Evolutionary conservation across 2,888 invertebrate genomes (phyloP), one percentile per base, ranked within the genome.

Genomic region (Blastobasis adustella): DNA sequence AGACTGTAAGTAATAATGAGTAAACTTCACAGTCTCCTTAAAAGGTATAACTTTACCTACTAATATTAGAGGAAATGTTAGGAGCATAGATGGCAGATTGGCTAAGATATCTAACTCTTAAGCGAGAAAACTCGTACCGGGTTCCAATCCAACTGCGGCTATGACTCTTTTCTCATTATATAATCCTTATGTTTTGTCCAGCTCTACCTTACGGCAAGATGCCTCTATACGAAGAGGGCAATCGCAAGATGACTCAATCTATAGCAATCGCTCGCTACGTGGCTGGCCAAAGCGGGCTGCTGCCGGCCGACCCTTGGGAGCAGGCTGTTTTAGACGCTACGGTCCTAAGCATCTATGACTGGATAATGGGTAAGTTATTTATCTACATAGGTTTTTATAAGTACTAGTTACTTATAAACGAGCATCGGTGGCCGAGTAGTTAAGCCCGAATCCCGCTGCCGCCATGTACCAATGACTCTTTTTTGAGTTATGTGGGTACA

Each of bases 211-310:
- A 79, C 68, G 76, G 76, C 0, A 77, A 76, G 52, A 48, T 79
- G 44, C 85, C 87, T 0, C 65, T 81, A 4, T 55, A 85, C 54
- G 81, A 82, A 51, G 78, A 82, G 42, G 83, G 80, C 1, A 72
- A 78, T 51, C 58, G 62, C 10, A 37, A n/a, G 6, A 72, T 75
- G 46, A 61, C 72, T 47, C 82, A 84, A 54, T 76, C 79, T 1
- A 67, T 70, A 50, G 73, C 81, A 8, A 83, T 86, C 48, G 62
- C 69, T 49, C 75, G 83, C 43, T 79, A 70, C 54, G 52, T 85
- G 6, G 83, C 74, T 4, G 73, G 69, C 51, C 74, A 73, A 55
- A 69, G 66, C 55, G 66, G 73, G 42, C 63, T 80, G n/a, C 69
- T 76, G 49, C 70, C 78, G 5, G 57, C 61, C 3, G 63, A 76